Conservation (phyloP, 2,888 invertebrate genomes). For the Oscheius sp. region DNA sequence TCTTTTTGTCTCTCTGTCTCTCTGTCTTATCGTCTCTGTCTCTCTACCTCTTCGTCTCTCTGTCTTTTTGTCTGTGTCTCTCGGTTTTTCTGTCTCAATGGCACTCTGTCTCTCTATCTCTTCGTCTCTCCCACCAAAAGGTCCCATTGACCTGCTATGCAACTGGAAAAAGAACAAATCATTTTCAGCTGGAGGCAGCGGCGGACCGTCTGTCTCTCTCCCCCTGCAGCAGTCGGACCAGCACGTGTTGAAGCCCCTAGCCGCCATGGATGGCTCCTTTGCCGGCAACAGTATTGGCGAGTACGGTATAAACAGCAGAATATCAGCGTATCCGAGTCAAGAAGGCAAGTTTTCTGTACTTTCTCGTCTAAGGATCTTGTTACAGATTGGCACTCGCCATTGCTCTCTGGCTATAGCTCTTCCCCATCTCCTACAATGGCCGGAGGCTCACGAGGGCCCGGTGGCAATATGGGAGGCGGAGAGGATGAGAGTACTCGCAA, state of each 20-base stretch:
- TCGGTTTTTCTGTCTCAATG: not conserved
- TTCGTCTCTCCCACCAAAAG: slow-evolving; percentile 4
- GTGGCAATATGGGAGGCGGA: slow-evolving; percentile 41
- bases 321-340: slow-evolving; percentile 9
- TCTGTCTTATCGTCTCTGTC: no score
- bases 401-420: slow-evolving; percentile 60
- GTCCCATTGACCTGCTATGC: not conserved
- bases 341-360: slow-evolving; percentile 6
- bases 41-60: no score
- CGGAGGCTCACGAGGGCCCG: slow-evolving; percentile 19
- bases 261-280: slow-evolving; percentile 35
- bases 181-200: slow-evolving; percentile 27
- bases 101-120: slow-evolving; percentile 25
- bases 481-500: slow-evolving; percentile 68
- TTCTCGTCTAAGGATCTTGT: not conserved
- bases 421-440: slow-evolving; percentile 59
- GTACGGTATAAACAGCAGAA: slow-evolving; percentile 23
- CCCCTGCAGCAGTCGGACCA: slow-evolving; percentile 13
- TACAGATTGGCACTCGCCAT: slow-evolving; percentile 52
- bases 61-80: no score
- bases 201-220: slow-evolving; percentile 28
- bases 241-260: slow-evolving; percentile 29
- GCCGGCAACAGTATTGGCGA: slow-evolving; percentile 21
- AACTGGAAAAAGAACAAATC: not conserved
- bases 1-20: no score